Conservation (phyloP, 1,140 invertebrate species). For the Lutraria rhynchaena region DNA sequence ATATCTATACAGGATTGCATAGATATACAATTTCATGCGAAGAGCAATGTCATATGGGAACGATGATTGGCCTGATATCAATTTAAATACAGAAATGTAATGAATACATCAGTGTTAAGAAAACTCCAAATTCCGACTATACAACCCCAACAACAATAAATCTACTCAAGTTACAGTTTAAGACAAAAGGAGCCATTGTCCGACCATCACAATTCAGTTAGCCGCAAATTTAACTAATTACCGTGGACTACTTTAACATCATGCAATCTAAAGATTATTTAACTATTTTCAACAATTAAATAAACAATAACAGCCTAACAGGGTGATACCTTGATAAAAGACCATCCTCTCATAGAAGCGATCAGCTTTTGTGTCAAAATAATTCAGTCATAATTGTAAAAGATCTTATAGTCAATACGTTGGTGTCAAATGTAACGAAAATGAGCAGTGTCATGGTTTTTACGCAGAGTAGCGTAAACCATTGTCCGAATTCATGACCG, state of each 20-base stretch:
- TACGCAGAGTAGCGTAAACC: constrained; percentile 44
- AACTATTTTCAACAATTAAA: constrained; percentile 47
- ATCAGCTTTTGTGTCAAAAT: constrained; percentile 24
- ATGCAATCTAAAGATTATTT: constrained; percentile 60
- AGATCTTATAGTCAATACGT: constrained; percentile 36
- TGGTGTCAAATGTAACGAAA: constrained; percentile 54
- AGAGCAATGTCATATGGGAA: constrained; percentile 2
- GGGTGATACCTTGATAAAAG: constrained; percentile 55
- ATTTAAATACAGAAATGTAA: constrained; percentile 43
- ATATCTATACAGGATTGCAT: constrained; percentile 9
- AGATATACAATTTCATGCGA: constrained; percentile 34
- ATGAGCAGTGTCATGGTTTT: constrained; percentile 48
- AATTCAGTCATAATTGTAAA: constrained; percentile 47
- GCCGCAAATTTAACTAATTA: constrained; percentile 51
- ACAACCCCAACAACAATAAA: constrained; percentile 27
- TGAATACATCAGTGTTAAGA: constrained; percentile 21
- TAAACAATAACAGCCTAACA: constrained; percentile 40
- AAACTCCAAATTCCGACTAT: constrained; percentile 33
- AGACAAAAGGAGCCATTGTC: constrained; percentile 47
- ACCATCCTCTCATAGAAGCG: neutral
- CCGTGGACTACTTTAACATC: constrained; percentile 24
- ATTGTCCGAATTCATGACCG: constrained; percentile 42
- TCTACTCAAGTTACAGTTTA: constrained; percentile 18
- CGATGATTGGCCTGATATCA: constrained; percentile 50
- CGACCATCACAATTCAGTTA: constrained; percentile 43